Evolutionary conservation across 1,140 invertebrate species (phyloP).

Genomic region (Magallana angulata): DNA sequence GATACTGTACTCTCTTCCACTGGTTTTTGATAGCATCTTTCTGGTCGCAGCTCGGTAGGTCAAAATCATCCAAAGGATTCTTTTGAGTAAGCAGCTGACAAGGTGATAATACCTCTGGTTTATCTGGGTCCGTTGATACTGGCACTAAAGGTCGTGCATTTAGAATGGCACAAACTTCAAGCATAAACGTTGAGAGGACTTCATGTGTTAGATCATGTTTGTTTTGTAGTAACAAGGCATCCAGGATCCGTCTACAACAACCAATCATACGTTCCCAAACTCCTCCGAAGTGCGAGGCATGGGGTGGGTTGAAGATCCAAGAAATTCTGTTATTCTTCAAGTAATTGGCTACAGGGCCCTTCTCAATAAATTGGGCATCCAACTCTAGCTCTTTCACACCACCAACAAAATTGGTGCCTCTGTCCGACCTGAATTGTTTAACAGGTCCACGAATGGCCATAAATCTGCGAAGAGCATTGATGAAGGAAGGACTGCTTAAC

Average conservation of each 20-base stretch:
- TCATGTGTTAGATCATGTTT: conserved; percentile 39
- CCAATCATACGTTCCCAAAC: conserved; percentile 42
- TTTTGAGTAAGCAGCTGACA: conserved; percentile 36
- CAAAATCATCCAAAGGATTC: background rate
- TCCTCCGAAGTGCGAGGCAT: conserved; percentile 52
- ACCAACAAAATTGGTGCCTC: conserved; percentile 42
- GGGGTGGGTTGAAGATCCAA: conserved; percentile 54
- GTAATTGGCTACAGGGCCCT: background rate
- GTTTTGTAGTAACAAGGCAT: conserved; percentile 29
- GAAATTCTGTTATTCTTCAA: background rate
- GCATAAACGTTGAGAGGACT: conserved; percentile 27
- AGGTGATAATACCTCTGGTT: conserved; percentile 29
- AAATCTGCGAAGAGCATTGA: conserved; percentile 41
- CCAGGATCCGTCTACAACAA: conserved; percentile 27
- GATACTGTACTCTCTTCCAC: conserved; percentile 47
- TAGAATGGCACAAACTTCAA: conserved; percentile 41
- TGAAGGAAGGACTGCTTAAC: conserved; percentile 6
- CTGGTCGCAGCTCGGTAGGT: background rate
- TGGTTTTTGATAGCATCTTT: conserved; percentile 46
- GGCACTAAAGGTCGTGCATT: conserved; percentile 32
- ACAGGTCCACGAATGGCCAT: conserved; percentile 18
- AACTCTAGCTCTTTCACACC: background rate
- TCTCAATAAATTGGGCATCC: background rate
- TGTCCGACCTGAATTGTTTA: conserved; percentile 24
- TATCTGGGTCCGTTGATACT: conserved; percentile 22